Evolutionary conservation across 1,140 invertebrate species (phyloP), one percentile per base, ranked within the genome.

Genomic region (Lysiphlebus fabarum): DNA sequence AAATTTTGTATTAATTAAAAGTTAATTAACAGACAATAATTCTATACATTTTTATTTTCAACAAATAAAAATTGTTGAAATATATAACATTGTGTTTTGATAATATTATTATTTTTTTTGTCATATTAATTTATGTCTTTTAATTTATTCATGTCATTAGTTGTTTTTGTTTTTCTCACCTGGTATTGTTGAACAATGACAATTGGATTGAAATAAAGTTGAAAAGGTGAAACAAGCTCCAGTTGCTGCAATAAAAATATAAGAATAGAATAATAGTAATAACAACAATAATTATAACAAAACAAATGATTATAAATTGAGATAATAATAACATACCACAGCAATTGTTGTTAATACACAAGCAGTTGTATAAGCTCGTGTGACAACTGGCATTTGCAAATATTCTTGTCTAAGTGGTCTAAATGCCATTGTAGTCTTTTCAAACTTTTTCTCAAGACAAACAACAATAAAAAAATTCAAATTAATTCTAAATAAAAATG

Each of bases 171-270:
- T 26, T 26, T 26, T 42, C 67, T 67, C 82, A 98, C 85, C 84
- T 99, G 95, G 71, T 89, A 95, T 69, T 93, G 88, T 75, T 87
- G 87, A 57, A 97, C 76, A 72, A 99, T 98, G 61, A 99, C 81
- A 72, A 92, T 93, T 58, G 96, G 96, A 85, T 99, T 99, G 76
- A 99, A 99, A 77, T 99, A 99, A 5, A 99, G 82, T 76, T 98
- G 94, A 80, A 99, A 97, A 50, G 97, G 96, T 53, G 95, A 96
- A 4, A 98, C 89, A 56, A 99, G 75, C 66, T 99, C 96, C 67
- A 99, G 78, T 89, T 99, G 96, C 95, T 96, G 81, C 63, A 92
- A 90, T 66, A 75, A 71, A 78, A 70, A 79, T 61, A 58, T 4
- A 26, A 53, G 10, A 41, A 45, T 37, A 17, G 49, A 62, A 57